Evolutionary conservation across 2,113 vertebrate species (phyloP).

Genomic region (Lipotes vexillifer): DNA sequence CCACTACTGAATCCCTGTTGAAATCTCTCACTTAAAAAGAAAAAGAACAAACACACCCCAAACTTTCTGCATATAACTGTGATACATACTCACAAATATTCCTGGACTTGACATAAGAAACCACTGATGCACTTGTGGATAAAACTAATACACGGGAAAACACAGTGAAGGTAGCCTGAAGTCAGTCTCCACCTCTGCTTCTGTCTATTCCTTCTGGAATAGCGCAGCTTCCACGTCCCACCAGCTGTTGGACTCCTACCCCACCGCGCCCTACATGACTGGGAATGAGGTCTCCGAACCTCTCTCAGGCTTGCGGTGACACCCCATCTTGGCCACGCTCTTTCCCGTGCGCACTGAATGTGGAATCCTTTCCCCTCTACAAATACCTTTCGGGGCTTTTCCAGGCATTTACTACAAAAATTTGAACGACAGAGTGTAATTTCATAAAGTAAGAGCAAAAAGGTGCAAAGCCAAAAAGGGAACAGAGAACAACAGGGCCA

Average conservation of each 20-base stretch:
- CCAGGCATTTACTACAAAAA: neutral
- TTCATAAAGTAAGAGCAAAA: neutral
- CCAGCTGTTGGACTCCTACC: accelerated
- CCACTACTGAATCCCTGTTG: neutral
- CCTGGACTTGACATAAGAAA: neutral
- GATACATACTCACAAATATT: neutral
- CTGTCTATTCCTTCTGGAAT: neutral
- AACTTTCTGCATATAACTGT: neutral
- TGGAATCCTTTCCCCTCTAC: neutral
- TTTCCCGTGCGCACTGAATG: neutral
- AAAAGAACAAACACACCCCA: neutral
- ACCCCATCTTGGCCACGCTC: neutral
- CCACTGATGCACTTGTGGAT: neutral
- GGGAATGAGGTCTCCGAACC: neutral
- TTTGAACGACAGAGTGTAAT: neutral
- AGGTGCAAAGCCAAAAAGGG: neutral
- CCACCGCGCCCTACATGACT: accelerated
- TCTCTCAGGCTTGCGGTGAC: accelerated
- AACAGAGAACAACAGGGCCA: neutral
- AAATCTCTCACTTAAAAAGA: neutral
- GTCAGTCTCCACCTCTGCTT: accelerated
- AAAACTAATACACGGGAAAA: neutral
- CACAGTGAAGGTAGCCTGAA: accelerated
- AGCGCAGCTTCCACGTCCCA: accelerated
- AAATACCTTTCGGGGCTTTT: neutral